Evolutionary conservation across 1,140 invertebrate genomes (phyloP), one percentile per base, ranked within the genome.

Genomic region (Pentalonia nigronervosa): DNA sequence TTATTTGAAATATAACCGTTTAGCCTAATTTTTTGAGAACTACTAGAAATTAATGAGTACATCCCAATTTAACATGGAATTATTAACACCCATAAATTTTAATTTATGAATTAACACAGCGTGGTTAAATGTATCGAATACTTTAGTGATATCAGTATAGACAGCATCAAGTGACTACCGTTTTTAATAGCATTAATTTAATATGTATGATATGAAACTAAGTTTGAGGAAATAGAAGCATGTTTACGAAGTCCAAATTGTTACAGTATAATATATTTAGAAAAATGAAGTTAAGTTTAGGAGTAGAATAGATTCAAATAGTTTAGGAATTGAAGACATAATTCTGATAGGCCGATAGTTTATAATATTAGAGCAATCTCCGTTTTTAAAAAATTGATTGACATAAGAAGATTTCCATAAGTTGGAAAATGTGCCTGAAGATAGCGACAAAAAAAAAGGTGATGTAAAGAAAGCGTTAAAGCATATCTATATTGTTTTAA

Each of bases 121-220:
- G 56, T 81, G 50, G 45, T 93, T 34, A 41, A 93, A 36, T 2
- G 53, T 56, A 50, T 93, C 93, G 36, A 93, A 93, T 2, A 87
- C 93, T 48, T 93, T 93, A 34, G 25, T 89, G 2, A 90, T 89
- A 90, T 90, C 87, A n/a, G 93, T 90, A 89, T 90, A 88, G 7
- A 93, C 81, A 21, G 93, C 50, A 89, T 93, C 56, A 6, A 93
- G 7, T 60, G 36, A 67, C 21, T 25, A 34, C 60, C n/a, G 30
- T 45, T 88, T 50, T 45, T 25, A 34, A 93, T 41, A 41, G 41
- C 1, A 41, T 41, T 41, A 4, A 41, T 41, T 41, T 2, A 41
- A 41, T 41, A 41, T 41, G 1, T 41, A 41, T 41, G 1, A 41
- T 41, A 41, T 41, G 41, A 41, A 41, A 41, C 1, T 41, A 41